These are phyloP conservation scores for Hirundichthys speculiger DNA, from an alignment of 2,113 vertebrate genomes.

Conservation along the genomic window DNA sequence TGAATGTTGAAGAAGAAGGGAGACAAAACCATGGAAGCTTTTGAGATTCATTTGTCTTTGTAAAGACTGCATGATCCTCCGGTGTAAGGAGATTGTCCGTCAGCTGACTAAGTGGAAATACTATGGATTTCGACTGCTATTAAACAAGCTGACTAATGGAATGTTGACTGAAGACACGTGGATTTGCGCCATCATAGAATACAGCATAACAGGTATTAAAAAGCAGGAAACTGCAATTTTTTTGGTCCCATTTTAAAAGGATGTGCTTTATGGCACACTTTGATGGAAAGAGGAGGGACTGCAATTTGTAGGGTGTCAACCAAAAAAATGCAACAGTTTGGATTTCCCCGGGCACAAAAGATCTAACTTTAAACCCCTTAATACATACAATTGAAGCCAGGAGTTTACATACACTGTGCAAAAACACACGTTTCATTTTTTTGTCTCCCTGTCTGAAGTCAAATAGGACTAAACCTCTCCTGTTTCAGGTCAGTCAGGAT, in stretches of 20 bases:
- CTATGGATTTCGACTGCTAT: slow-evolving; percentile 52
- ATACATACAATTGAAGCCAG: too few species aligned
- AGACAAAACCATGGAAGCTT: slow-evolving; percentile 25
- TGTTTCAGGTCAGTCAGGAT: too few species aligned
- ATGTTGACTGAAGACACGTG: too few species aligned
- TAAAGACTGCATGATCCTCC: slow-evolving; percentile 51
- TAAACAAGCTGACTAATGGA: too few species aligned
- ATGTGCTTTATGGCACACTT: neutral
- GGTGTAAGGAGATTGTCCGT: slow-evolving; percentile 41
- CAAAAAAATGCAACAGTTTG: neutral
- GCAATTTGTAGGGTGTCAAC: too few species aligned
- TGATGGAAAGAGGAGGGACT: too few species aligned
- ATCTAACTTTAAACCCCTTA: slow-evolving; percentile 45
- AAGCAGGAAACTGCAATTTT: neutral
- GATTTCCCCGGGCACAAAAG: slow-evolving; percentile 32
- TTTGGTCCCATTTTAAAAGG: slow-evolving; percentile 1
- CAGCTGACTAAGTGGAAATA: slow-evolving; percentile 55
- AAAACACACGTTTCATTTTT: too few species aligned
- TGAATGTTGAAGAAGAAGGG: slow-evolving; percentile 24
- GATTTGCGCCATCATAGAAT: too few species aligned
- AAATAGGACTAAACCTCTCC: too few species aligned
- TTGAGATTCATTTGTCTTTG: slow-evolving; percentile 47
- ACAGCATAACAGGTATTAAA: slow-evolving; percentile 1
- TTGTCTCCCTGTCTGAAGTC: too few species aligned
- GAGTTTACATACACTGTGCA: too few species aligned